Conservation (phyloP, 2,888 invertebrate genomes). For the Agriotes lineatus region DNA sequence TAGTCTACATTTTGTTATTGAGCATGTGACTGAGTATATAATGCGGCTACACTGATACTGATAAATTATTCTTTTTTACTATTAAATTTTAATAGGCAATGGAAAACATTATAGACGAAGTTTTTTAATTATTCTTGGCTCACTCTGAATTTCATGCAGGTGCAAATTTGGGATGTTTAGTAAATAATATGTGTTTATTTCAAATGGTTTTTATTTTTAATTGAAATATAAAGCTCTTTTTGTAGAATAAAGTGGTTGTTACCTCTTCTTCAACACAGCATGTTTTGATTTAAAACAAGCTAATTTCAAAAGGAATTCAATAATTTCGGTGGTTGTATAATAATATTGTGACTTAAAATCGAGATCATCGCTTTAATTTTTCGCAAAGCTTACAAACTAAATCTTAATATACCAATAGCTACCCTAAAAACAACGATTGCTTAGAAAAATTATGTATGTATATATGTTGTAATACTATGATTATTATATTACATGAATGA, state of each 20-base stretch:
- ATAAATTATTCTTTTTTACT: no score
- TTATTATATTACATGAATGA: conserved; percentile 65
- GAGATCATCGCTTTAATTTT: conserved; percentile 61
- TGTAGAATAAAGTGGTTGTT: conserved; percentile 42
- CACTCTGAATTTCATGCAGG: no score
- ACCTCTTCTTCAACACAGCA: conserved; percentile 40
- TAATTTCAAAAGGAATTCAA: conserved; percentile 42
- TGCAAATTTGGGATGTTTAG: background rate
- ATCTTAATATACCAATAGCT: conserved; percentile 66
- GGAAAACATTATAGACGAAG: no score
- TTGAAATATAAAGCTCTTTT: conserved; percentile 46
- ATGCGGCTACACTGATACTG: no score
- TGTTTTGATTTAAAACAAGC: conserved; percentile 43
- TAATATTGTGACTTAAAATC: conserved; percentile 44
- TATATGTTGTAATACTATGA: conserved; percentile 66
- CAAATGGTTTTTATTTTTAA: conserved; percentile 44
- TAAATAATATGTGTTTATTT: conserved; percentile 8
- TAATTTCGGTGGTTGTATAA: conserved; percentile 40
- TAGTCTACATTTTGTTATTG: no score
- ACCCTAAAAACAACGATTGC: conserved; percentile 67
- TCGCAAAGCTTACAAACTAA: conserved; percentile 67
- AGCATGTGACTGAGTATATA: no score
- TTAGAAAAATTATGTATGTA: conserved; percentile 68
- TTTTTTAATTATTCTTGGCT: no score
- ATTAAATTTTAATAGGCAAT: no score